Conservation (phyloP, 2,888 invertebrate species). For the Tenthredo mesomela region DNA sequence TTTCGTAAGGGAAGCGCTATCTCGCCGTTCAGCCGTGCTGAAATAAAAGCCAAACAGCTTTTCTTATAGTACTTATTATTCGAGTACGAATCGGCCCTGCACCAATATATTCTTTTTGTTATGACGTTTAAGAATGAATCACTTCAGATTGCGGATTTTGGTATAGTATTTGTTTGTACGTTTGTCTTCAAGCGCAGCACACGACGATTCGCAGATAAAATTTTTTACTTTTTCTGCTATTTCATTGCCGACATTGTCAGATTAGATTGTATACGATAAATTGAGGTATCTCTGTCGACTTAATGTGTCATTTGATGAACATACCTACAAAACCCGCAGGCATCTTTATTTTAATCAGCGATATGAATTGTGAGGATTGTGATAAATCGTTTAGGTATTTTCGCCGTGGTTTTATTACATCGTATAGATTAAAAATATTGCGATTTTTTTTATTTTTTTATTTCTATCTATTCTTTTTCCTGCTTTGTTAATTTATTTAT, state of each 20-base stretch:
- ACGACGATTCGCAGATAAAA: background rate
- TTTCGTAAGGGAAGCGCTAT: too few relatives aligned
- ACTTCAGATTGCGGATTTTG: background rate
- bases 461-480: background rate
- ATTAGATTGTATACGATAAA: background rate
- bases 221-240: background rate
- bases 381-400: background rate
- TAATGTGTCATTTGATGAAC: background rate
- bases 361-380: background rate
- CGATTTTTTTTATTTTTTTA: background rate
- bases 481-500: background rate
- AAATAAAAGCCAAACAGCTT: too few relatives aligned
- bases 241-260: background rate
- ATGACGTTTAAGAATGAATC: background rate
- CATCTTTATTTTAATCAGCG: background rate
- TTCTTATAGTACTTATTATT: too few relatives aligned
- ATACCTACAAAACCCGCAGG: background rate
- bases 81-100: background rate
- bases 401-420: background rate
- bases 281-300: background rate
- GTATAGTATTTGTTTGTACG: background rate
- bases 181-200: background rate
- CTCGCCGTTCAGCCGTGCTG: too few relatives aligned
- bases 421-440: background rate
- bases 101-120: background rate